phyloP scores from a whole-genome alignment of 1,140 invertebrate species.

The Geopemphigus sp. region DNA sequence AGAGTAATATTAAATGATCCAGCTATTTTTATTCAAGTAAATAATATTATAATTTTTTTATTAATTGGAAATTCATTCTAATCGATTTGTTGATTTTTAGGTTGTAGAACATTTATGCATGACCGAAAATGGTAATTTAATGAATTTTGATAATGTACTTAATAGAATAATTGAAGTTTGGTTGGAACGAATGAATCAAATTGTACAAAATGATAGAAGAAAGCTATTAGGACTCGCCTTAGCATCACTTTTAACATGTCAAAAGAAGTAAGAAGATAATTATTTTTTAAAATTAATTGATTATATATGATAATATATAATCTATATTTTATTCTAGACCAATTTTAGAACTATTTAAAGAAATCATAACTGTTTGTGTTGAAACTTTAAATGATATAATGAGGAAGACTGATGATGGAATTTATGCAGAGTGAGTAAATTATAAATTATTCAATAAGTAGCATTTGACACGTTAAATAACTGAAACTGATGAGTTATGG shows the following conservation, averaged over 20 bases:
- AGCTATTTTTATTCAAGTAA: slow-evolving; percentile 58
- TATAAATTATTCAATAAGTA: neutral
- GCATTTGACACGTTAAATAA: no score
- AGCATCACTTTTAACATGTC: slow-evolving; percentile 70
- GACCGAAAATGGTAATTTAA: slow-evolving; percentile 37
- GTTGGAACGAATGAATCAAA: slow-evolving; percentile 75
- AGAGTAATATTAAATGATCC: slow-evolving; percentile 45
- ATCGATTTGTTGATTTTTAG: slow-evolving; percentile 43
- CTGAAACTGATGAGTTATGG: no score
- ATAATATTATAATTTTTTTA: slow-evolving; percentile 52
- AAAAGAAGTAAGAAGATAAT: slow-evolving; percentile 57
- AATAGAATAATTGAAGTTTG: slow-evolving; percentile 71
- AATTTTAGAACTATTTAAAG: slow-evolving; percentile 71
- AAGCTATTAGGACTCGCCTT: slow-evolving; percentile 81
- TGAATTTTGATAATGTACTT: slow-evolving; percentile 60
- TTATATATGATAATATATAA: slow-evolving; percentile 18
- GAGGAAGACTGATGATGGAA: slow-evolving; percentile 67
- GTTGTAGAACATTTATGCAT: slow-evolving; percentile 52
- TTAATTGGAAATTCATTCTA: neutral
- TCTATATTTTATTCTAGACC: slow-evolving; percentile 56
- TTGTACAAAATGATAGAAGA: slow-evolving; percentile 73
- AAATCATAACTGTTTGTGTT: slow-evolving; percentile 73
- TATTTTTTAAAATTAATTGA: neutral
- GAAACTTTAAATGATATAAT: slow-evolving; percentile 85
- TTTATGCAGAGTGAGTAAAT: slow-evolving; percentile 66